These are phyloP conservation scores for Malacoraja senta DNA, from an alignment of 2,797 vertebrate species.

Conservation along the genomic window DNA sequence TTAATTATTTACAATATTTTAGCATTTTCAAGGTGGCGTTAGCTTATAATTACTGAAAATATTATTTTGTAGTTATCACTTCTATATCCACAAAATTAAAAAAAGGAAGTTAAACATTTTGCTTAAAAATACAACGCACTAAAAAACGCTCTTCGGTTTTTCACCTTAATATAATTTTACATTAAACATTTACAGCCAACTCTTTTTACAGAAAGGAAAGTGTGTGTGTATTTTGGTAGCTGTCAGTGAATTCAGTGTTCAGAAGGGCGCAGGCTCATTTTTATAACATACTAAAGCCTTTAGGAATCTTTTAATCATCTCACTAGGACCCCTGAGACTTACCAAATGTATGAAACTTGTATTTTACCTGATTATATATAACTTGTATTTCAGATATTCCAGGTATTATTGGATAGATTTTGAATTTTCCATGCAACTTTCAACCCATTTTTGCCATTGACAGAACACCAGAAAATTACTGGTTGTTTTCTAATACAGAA, in stretches of 20 bases:
- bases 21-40: neutral
- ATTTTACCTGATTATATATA: neutral
- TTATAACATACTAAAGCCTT: neutral
- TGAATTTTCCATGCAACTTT: constrained; percentile 5
- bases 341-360: neutral
- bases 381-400: constrained; percentile 17
- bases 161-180: neutral
- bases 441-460: neutral
- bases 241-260: constrained; percentile 13
- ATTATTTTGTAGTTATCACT: neutral
- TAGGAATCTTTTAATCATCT: constrained; percentile 7
- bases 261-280: constrained; percentile 8
- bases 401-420: neutral
- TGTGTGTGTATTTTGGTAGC: constrained; percentile 3
- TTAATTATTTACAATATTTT: constrained; percentile 31
- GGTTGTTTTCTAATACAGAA: neutral
- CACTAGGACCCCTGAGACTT: neutral
- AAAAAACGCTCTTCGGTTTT: neutral
- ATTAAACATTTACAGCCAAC: constrained; percentile 28
- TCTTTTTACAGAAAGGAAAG: neutral
- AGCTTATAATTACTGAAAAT: neutral
- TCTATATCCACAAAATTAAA: no score
- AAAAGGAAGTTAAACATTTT: neutral
- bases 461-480: neutral
- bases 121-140: neutral